Base-by-base conservation (phyloP, 92 coral and sea anemone species). In the Heteractis magnifica region DNA sequence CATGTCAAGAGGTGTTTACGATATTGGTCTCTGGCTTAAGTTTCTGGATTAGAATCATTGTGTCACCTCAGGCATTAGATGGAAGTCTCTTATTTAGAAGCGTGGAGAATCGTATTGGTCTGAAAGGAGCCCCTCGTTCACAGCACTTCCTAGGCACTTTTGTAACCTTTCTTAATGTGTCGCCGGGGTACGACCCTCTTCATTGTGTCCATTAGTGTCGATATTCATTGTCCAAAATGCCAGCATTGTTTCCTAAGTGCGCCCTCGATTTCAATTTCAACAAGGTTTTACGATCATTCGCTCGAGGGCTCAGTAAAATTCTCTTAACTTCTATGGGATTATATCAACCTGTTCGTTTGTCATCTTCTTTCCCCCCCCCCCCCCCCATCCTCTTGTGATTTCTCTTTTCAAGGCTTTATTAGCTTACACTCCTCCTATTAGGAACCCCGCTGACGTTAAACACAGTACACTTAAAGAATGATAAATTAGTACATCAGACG, bases 371-470 rank as follows among this genome's bases (percentile, higher is more conserved):
- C 0, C 3, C 44, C 44, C 44, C 44, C 58, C 2, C 44, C 1
- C 0, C 3, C 44, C 44, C 44, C 44, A 34, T 34, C 44, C 44
- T 34, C 44, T 34, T 34, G 44, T 34, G 44, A 34, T 34, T 34
- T 34, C 44, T 34, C 44, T 34, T 34, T 34, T 34, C 44, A 34
- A 34, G 44, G 44, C 44, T 2, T 34, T 34, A 34, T 34, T 34
- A 34, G 44, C 44, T 34, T 34, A 34, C 44, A 34, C 44, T 34
- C 44, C 44, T 34, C 44, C 44, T 34, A 34, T 34, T 7, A 68
- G 73, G 49, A 68, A 68, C 44, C 73, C 73, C 73, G 70, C 73
- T 68, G 73, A 8, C 19, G 10, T n/a, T 68, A 68, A 68, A 68
- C 13, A 26, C 49, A 68, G 49, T 4, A 15, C 73, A 3, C 11